phyloP scores from a whole-genome alignment of 2,113 vertebrate species.

The Montifringilla adamsi region DNA sequence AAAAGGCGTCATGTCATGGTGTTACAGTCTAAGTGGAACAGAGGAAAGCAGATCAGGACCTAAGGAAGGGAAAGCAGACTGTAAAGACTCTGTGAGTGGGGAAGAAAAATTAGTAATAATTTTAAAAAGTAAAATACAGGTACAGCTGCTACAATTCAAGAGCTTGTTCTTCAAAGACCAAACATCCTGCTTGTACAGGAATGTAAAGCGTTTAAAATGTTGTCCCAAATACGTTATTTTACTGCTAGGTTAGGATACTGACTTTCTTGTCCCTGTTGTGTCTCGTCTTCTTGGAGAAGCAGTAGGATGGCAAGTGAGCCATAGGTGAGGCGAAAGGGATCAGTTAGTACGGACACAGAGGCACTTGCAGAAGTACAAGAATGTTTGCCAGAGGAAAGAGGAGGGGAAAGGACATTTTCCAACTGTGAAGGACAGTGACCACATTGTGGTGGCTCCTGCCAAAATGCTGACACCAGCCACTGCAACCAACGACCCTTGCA shows the following conservation, averaged over 20 bases:
- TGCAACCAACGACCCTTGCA: accelerated
- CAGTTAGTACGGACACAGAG: not conserved
- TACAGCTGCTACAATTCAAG: not conserved
- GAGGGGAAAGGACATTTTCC: not conserved
- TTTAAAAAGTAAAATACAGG: not conserved
- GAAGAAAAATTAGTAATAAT: not conserved
- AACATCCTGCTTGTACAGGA: not conserved
- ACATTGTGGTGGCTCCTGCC: accelerated
- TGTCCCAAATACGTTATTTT: not conserved
- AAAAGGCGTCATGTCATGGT: not conserved
- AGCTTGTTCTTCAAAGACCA: not conserved
- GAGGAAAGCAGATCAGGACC: not conserved
- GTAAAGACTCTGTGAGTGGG: not conserved
- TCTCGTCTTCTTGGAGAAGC: not conserved
- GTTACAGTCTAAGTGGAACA: not conserved
- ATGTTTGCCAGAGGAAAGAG: not conserved
- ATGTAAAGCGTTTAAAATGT: not conserved
- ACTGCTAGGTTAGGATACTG: not conserved
- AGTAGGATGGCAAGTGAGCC: not conserved
- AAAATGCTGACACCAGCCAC: not conserved
- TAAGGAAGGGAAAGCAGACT: not conserved
- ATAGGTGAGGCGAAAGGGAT: accelerated
- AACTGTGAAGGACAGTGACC: not conserved
- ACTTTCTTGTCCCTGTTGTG: accelerated
- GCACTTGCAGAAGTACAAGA: not conserved